Percentiles rank a stretch among this genome's conserved stretches.
phyloP scores from a whole-genome alignment of 2,888 invertebrate species.

The Gandaritis pyraliata region DNA sequence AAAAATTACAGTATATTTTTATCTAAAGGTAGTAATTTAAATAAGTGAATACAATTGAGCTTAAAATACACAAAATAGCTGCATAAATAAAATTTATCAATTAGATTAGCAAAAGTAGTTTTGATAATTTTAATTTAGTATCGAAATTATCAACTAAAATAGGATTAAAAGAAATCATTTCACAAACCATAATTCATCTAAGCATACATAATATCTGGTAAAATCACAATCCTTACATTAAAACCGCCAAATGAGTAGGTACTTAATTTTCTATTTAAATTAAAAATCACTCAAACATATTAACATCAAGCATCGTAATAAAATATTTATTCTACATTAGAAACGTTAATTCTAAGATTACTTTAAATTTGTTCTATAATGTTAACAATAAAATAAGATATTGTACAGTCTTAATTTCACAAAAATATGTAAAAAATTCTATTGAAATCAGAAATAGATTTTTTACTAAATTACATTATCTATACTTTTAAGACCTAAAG shows the following conservation, averaged over 20 bases:
- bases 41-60: conserved; percentile 27
- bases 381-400: conserved; percentile 43
- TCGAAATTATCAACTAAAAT: not conserved
- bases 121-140: too few species aligned
- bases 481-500: conserved; percentile 4
- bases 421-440: conserved; percentile 48
- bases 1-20: conserved; percentile 30
- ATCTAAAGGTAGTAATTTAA: conserved; percentile 26
- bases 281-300: conserved; percentile 18
- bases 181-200: conserved; percentile 6
- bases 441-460: conserved; percentile 39
- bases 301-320: not conserved
- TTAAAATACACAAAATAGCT: conserved; percentile 19
- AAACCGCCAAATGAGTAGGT: conserved; percentile 14
- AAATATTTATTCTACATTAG: conserved; percentile 20
- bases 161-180: not conserved
- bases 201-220: conserved; percentile 27
- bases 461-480: conserved; percentile 32
- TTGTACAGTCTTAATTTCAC: conserved; percentile 74
- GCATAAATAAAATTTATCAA: conserved; percentile 3
- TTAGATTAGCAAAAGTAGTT: too few species aligned
- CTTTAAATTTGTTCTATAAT: conserved; percentile 33
- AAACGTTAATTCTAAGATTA: conserved; percentile 20
- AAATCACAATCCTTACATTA: conserved; percentile 32
- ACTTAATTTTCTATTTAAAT: not conserved